These are phyloP conservation scores for Geophilus truncorum DNA, from an alignment of 2,888 invertebrate genomes.

Conservation along the genomic window DNA sequence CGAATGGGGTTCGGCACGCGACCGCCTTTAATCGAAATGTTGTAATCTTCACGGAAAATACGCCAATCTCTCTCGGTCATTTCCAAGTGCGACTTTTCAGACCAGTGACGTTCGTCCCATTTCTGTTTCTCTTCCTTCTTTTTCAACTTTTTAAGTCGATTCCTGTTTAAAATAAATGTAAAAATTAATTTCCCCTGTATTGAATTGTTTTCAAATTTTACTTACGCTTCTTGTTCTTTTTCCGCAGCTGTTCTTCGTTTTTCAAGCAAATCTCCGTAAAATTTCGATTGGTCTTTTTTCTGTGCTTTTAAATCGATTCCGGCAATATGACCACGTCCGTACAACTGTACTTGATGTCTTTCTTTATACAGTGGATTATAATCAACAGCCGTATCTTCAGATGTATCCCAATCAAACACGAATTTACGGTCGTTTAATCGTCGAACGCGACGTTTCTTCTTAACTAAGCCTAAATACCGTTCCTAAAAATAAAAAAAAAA, in stretches of 20 bases:
- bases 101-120: conserved; percentile 99
- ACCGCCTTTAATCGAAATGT: conserved; percentile 94
- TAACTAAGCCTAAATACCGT: conserved; percentile 85
- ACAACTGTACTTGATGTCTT: conserved; percentile 94
- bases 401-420: conserved; percentile 99
- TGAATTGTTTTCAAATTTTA: no score
- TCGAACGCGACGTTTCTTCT: conserved; percentile 86
- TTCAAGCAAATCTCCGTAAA: conserved; percentile 92
- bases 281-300: conserved; percentile 84
- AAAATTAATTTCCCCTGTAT: no score
- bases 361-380: conserved; percentile 97
- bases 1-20: conserved; percentile 93
- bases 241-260: conserved; percentile 92
- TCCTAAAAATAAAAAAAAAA: conserved; percentile 53
- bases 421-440: conserved; percentile 97
- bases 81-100: conserved; percentile 84
- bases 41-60: conserved; percentile 98
- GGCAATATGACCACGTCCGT: conserved; percentile 94
- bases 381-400: conserved; percentile 96
- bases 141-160: conserved; percentile 83
- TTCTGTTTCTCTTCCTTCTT: conserved; percentile 96
- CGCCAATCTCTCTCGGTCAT: conserved; percentile 99
- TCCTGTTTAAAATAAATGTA: conserved; percentile 45
- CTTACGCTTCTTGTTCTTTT: conserved; percentile 85
- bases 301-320: conserved; percentile 90